Evolutionary conservation across 2,113 vertebrate genomes (phyloP).

Genomic region (Suncus etruscus): DNA sequence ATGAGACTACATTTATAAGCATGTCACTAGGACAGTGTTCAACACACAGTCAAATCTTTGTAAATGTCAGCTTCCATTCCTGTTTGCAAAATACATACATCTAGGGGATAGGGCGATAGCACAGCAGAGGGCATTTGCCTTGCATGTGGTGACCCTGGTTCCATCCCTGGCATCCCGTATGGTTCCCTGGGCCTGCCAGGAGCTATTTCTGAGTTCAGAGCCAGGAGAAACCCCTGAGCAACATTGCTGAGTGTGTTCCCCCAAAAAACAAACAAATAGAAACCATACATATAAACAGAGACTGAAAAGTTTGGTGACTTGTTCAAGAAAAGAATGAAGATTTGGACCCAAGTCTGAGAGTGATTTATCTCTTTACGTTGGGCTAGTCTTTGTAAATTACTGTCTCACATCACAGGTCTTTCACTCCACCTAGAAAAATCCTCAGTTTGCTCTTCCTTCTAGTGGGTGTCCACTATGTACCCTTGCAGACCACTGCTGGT

Average conservation of each 20-base stretch:
- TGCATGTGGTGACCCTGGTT: too few relatives aligned
- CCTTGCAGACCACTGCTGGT: fast-evolving
- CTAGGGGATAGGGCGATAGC: too few relatives aligned
- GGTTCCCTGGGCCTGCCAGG: too few relatives aligned
- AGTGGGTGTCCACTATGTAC: fast-evolving
- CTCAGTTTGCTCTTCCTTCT: neutral
- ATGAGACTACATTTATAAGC: neutral
- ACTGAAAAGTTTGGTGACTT: neutral
- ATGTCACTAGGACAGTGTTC: neutral
- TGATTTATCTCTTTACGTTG: neutral
- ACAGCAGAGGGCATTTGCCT: too few relatives aligned
- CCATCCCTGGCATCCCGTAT: too few relatives aligned
- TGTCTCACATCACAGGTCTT: fast-evolving
- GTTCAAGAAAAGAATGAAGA: neutral
- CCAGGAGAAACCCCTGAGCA: too few relatives aligned
- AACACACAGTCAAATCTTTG: neutral
- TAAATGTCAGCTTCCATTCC: neutral
- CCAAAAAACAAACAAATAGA: too few relatives aligned
- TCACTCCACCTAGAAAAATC: neutral
- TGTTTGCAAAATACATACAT: neutral
- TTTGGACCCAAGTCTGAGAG: neutral
- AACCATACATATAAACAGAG: neutral
- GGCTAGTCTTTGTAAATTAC: neutral
- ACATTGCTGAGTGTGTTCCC: too few relatives aligned
- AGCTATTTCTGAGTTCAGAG: too few relatives aligned